Conservation (phyloP, 2,888 invertebrate species). For the Crepidodera aurea region DNA sequence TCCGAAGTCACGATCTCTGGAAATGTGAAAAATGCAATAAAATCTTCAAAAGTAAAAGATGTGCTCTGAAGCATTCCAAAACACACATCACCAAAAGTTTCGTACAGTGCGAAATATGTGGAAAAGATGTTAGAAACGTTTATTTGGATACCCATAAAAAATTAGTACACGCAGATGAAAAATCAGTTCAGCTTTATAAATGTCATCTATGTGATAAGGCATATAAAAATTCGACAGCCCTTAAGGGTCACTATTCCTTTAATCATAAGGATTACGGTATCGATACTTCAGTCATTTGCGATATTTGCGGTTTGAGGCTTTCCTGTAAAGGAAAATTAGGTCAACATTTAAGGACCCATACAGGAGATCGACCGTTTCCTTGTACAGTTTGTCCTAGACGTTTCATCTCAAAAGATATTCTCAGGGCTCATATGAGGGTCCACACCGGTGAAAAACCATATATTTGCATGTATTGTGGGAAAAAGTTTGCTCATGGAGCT, state of each 20-base stretch:
- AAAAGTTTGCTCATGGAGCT: slow-evolving; percentile 63
- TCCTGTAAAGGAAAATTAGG: slow-evolving; percentile 54
- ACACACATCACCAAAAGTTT: slow-evolving; percentile 65
- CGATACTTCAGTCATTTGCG: slow-evolving; percentile 37
- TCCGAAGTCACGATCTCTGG: slow-evolving; percentile 61
- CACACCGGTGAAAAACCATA: slow-evolving; percentile 53
- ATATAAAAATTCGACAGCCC: slow-evolving; percentile 35
- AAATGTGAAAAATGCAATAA: slow-evolving; percentile 62
- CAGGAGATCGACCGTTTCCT: slow-evolving; percentile 62
- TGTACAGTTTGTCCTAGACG: slow-evolving; percentile 59
- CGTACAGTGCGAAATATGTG: slow-evolving; percentile 63
- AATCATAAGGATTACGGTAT: slow-evolving; percentile 38
- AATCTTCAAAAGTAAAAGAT: slow-evolving; percentile 62
- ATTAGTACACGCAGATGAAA: slow-evolving; percentile 33
- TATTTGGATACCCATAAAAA: slow-evolving; percentile 37
- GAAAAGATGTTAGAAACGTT: slow-evolving; percentile 61
- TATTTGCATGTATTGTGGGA: slow-evolving; percentile 50
- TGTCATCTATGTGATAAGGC: slow-evolving; percentile 37
- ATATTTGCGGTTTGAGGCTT: slow-evolving; percentile 45
- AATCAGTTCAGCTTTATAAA: slow-evolving; percentile 27
- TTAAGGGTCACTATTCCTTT: slow-evolving; percentile 36
- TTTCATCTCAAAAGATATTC: slow-evolving; percentile 63
- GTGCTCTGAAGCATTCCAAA: slow-evolving; percentile 61
- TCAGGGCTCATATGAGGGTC: slow-evolving; percentile 57
- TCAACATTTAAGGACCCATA: slow-evolving; percentile 64